Evolutionary conservation across 2,888 invertebrate genomes (phyloP), one percentile per base, ranked within the genome.

Genomic region (Hyppa rectilinea): DNA sequence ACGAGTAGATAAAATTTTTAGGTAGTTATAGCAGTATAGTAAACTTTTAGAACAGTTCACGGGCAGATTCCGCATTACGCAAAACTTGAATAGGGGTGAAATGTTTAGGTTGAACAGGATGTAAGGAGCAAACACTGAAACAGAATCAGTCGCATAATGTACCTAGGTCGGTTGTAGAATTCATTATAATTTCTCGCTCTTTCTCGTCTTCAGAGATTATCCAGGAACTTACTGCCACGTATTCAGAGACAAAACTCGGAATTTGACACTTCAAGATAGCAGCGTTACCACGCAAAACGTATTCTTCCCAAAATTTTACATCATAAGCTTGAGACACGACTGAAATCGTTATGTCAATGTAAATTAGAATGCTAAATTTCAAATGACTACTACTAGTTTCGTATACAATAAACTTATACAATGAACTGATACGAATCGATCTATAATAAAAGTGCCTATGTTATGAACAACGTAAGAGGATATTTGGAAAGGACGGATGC

Each of bases 181-280:
- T 91, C 67, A 93, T 86, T 85, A 91, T 92, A 72, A 95, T 90
- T 87, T 95, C 95, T 80, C 92, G 90, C 87, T 96, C 95, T 80
- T 92, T 92, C 53, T 93, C 92, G 84, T 97, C 97, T 94, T 97
- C 98, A 90, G 98, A 97, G 93, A 98, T 97, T 90, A 98, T 96
- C 98, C 98, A 99, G 89, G 98, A 97, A 88, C 97, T 97, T 83
- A 98, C 98, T 89, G 97, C 96, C 83, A 98, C 98, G 94, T 98
- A 98, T 96, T 99, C 98, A 89, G 98, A 98, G 87, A 98, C 98
- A 96, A 98, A 98, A 96, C 98, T 98, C 88, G 98, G 98, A 93
- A 99, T 98, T 96, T 98, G 98, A 96, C 98, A 99, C 97, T 98
- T 98, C 91, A 98, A 96, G 92, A 98, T 97, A 85, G 98, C 98